Conservation (phyloP, 2,888 invertebrate genomes). For the Cacoxenus indagator region DNA sequence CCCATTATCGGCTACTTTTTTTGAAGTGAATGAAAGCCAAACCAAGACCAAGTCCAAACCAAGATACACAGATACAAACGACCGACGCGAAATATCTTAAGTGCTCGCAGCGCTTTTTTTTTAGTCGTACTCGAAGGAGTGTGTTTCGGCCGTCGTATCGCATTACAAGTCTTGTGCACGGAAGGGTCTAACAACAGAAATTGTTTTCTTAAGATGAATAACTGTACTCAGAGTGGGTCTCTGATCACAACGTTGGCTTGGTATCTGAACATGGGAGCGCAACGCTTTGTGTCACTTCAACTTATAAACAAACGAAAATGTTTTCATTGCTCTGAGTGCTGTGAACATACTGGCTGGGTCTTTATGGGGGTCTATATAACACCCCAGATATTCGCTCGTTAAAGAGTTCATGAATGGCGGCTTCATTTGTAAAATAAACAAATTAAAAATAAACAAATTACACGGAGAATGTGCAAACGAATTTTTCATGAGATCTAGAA, state of each 20-base stretch:
- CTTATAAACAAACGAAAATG: too few relatives aligned
- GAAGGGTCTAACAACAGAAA: slow-evolving; percentile 2
- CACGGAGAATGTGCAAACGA: too few relatives aligned
- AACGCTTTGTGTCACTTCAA: background rate
- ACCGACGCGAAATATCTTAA: slow-evolving; percentile 8
- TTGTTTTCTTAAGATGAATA: slow-evolving; percentile 16
- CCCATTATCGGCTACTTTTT: slow-evolving; percentile 54
- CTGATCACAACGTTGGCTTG: background rate
- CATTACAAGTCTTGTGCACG: background rate
- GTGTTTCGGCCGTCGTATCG: background rate
- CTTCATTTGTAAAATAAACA: too few relatives aligned
- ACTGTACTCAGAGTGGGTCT: background rate
- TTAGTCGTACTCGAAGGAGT: slow-evolving; percentile 1
- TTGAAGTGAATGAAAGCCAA: slow-evolving; percentile 5
- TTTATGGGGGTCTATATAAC: too few relatives aligned
- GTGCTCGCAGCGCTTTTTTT: slow-evolving; percentile 13
- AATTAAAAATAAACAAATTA: too few relatives aligned
- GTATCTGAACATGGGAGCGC: background rate
- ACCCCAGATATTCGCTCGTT: too few relatives aligned
- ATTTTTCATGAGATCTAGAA: too few relatives aligned
- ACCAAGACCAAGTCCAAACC: background rate
- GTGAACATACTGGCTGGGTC: too few relatives aligned
- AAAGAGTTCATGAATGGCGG: too few relatives aligned
- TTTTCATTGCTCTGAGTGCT: too few relatives aligned
- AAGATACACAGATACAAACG: background rate